Evolutionary conservation across 2,113 vertebrate species (phyloP), one percentile per base, ranked within the genome.

Genomic region (Ibidorhyncha struthersii): DNA sequence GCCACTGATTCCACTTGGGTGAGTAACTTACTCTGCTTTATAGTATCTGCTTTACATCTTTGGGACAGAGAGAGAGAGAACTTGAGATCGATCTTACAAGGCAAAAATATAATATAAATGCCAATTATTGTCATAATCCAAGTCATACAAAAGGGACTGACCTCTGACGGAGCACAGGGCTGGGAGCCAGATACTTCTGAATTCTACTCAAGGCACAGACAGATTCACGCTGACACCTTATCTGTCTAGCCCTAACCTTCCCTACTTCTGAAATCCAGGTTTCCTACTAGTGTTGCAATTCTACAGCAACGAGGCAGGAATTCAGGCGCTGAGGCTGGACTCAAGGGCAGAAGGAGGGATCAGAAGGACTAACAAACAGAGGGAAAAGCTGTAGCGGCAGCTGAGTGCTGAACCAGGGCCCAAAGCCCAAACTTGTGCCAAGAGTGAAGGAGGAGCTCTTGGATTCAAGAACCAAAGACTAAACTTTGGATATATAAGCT

Each of bases 81-180:
- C 63, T 90, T 21, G 55, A 95, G 91, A 96, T 92, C 8, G 45
- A 86, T 95, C 50, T 89, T 90, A 91, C 89, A 90, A 91, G 94
- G 87, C 71, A 95, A 95, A 96, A 94, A 89, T 73, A 87, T 21
- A 87, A 93, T 65, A 93, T 82, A 94, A 96, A 94, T 74, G 78
- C 84, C 89, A 95, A 93, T 95, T 95, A 97, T 45, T 91, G 88
- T 66, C 94, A 96, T 96, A 96, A 94, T 93, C 95, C 79, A 88
- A 92, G 93, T 63, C 91, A 86, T 83, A 93, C 84, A 94, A 81
- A 91, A 91, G 67, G 38, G 55, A 92, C 93, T 94, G 93, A 94
- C 97, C 91, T 97, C 91, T 97, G 96, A 97, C 93, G 97, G 95
- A 96, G 95, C 96, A 96, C 23, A 63, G 82, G 94, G 95, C 94